Base-by-base conservation (phyloP, 2,797 vertebrate genomes). In the Acipenser transmontanus region DNA sequence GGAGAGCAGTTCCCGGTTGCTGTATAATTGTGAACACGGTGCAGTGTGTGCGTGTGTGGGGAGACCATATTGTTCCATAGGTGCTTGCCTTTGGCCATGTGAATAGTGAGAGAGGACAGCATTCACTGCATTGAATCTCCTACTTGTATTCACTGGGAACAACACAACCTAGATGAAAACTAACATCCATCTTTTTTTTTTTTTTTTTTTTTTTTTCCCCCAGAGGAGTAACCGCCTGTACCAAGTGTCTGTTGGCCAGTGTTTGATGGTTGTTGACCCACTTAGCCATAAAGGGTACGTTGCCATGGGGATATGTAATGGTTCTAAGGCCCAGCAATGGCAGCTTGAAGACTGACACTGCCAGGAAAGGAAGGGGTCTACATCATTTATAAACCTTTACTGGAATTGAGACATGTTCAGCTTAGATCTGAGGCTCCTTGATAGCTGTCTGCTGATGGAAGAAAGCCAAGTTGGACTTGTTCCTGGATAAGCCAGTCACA, bases 221-320 rank as follows among this genome's bases (percentile, higher is more conserved):
- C 65, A 99, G 96, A 96, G 93, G n/a, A 92, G 89, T 12, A 89
- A 82, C 67, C 90, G 94, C 7, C 87, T 99, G 34, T 99, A 99
- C 81, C 97, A 99, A 85, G 95, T 98, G 52, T 98, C 96, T 0
- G 94, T 92, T 2, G 97, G 97, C 14, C 96, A 98, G 82, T 98
- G 97, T 84, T 87, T 99, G 74, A 88, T 89, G 0, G 84, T 86
- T 5, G 75, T 82, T 0, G 92, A 92, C 65, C 88, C 88, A 0
- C 69, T 81, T 0, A 92, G 88, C 70, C 85, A 81, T 60, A 93
- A 92, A 73, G 94, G 95, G 48, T 91, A 90, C 0, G 92, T 99
- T 48, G 78, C 89, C 69, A 91, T 98, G 95, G 94, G 92, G 1
- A 99, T 99, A 74, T 99, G 97, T 0, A 91, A 98, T 0, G 86